These are phyloP conservation scores for Picus viridis DNA, from an alignment of 2,797 vertebrate species.

Conservation along the genomic window DNA sequence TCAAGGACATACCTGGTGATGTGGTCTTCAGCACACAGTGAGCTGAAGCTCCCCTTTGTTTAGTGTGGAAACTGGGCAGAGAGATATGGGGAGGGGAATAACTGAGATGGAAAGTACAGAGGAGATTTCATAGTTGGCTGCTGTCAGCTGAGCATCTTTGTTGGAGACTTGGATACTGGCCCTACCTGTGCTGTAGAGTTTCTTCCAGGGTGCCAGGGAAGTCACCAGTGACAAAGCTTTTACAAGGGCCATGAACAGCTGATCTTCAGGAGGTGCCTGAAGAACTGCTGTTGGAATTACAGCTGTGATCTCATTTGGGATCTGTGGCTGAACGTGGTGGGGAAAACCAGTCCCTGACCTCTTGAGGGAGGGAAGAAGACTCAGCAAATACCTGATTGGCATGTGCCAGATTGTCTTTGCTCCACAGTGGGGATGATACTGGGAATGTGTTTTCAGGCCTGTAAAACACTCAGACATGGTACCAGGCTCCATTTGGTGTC, in stretches of 20 bases:
- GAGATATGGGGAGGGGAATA: neutral
- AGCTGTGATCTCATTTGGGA: neutral
- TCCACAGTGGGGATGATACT: neutral
- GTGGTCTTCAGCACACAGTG: neutral
- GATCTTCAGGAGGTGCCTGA: neutral
- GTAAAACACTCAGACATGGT: neutral
- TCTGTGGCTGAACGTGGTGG: neutral
- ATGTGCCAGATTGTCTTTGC: neutral
- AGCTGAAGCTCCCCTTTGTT: neutral
- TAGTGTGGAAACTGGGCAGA: neutral
- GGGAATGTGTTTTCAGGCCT: neutral
- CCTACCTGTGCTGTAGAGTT: neutral
- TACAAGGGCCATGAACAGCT: neutral
- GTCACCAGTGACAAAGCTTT: neutral
- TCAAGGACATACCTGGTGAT: neutral
- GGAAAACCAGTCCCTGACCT: neutral
- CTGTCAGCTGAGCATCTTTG: neutral
- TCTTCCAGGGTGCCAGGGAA: neutral
- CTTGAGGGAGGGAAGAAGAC: neutral
- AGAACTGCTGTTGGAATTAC: neutral
- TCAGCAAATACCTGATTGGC: neutral
- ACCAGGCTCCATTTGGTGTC: neutral
- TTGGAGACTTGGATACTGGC: neutral
- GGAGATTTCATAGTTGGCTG: neutral
- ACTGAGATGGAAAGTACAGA: neutral